A percentile compares a stretch with the other conserved stretches of the same genome.
These are phyloP conservation scores for Phortica variegata DNA, from an alignment of 1,140 invertebrate species.

Conservation along the genomic window DNA sequence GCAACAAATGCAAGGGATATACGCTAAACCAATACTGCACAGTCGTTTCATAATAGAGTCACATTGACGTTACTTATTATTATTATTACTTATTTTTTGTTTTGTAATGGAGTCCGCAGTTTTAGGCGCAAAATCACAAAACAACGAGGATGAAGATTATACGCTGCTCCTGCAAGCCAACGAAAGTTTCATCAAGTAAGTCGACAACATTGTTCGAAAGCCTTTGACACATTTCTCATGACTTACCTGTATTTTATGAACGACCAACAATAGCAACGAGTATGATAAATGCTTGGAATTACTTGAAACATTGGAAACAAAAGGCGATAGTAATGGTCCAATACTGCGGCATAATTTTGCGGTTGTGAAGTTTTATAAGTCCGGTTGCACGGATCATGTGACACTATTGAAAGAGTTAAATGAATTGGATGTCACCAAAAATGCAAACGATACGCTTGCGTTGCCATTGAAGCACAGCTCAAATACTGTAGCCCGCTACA, in stretches of 20 bases:
- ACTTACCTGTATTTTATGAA: background rate
- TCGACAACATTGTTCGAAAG: background rate
- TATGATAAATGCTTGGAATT: slow-evolving; percentile 63
- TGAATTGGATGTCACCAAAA: slow-evolving; percentile 10
- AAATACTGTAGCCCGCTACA: slow-evolving; percentile 67
- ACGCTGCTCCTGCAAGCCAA: slow-evolving; percentile 41
- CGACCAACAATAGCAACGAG: slow-evolving; percentile 27
- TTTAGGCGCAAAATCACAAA: slow-evolving; percentile 42
- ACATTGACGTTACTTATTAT: too few species aligned
- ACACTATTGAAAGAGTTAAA: slow-evolving; percentile 67
- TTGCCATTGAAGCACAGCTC: slow-evolving; percentile 28
- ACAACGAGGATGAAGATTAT: slow-evolving; percentile 44
- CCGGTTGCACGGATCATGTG: slow-evolving; percentile 70
- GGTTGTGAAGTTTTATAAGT: slow-evolving; percentile 71
- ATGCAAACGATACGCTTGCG: slow-evolving; percentile 2
- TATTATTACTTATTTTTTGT: slow-evolving; percentile 37
- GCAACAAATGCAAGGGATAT: too few species aligned
- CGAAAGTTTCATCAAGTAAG: slow-evolving; percentile 48
- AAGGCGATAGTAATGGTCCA: slow-evolving; percentile 64
- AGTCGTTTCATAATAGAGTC: too few species aligned
- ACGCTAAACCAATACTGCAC: too few species aligned
- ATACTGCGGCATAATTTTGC: slow-evolving; percentile 75
- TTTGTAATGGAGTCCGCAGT: slow-evolving; percentile 44
- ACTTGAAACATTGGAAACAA: slow-evolving; percentile 63
- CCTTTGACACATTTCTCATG: background rate